These are phyloP conservation scores for Umimayanthus chanpuru DNA, from an alignment of 92 coral and sea anemone genomes.

Conservation along the genomic window DNA sequence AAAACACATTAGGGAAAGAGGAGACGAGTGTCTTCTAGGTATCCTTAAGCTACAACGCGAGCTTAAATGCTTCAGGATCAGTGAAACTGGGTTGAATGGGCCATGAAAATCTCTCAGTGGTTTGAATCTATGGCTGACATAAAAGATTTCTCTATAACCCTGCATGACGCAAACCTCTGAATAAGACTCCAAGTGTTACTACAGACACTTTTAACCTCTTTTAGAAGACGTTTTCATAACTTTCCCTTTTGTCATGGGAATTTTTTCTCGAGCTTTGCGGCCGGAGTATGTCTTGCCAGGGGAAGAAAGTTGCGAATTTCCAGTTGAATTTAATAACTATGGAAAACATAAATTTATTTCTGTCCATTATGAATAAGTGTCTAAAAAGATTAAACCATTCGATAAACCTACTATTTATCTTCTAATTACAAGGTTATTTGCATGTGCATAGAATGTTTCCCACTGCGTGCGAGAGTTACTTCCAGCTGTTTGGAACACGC, in stretches of 20 bases:
- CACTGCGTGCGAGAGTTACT: constrained; percentile 26
- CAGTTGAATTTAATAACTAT: constrained; percentile 6
- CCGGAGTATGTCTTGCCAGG: background rate
- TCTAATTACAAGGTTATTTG: constrained; percentile 47
- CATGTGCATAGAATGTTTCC: constrained; percentile 33
- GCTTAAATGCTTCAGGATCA: background rate
- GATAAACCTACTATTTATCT: constrained; percentile 42
- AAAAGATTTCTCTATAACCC: constrained; percentile 4
- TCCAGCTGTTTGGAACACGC: constrained; percentile 40
- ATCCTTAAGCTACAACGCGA: too few species aligned
- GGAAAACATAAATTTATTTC: constrained; percentile 24
- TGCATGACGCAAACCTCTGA: constrained; percentile 29
- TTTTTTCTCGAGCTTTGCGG: background rate
- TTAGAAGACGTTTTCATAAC: background rate
- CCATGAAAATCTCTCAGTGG: background rate
- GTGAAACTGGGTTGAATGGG: background rate
- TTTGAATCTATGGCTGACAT: background rate
- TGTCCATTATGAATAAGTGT: constrained; percentile 33
- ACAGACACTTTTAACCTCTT: background rate
- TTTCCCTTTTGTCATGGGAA: background rate
- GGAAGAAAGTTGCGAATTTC: constrained; percentile 1
- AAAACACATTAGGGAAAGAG: background rate
- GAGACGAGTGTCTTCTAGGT: background rate
- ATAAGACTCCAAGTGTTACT: constrained; percentile 27
- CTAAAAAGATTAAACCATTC: constrained; percentile 45